Percentiles rank a stretch among this genome's conserved stretches.
Conservation (phyloP, 2,113 vertebrate genomes). For the Peucedramus taeniatus region DNA sequence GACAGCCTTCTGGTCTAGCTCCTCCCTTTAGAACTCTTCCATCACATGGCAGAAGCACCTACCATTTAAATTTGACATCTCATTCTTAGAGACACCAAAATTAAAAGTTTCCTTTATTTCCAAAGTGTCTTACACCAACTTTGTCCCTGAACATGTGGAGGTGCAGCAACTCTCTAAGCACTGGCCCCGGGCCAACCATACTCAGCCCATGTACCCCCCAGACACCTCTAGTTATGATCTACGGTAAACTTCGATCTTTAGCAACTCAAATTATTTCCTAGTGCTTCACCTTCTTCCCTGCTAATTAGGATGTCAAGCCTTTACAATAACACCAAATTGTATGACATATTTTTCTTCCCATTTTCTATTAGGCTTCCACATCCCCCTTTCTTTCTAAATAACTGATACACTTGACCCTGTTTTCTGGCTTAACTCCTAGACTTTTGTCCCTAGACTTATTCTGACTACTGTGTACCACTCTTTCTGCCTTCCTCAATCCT, state of each 20-base stretch:
- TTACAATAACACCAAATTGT: background rate
- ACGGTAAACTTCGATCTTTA: background rate
- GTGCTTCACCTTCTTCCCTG: background rate
- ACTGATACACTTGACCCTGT: background rate
- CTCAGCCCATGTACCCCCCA: background rate
- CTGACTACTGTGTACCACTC: background rate
- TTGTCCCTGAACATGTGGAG: rapidly evolving
- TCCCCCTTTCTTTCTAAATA: background rate
- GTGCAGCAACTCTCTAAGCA: rapidly evolving
- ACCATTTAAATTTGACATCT: background rate
- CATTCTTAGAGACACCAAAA: background rate
- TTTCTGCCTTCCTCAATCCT: background rate
- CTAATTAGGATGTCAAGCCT: background rate
- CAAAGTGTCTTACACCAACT: background rate
- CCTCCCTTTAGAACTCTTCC: background rate
- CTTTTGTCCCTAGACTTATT: background rate
- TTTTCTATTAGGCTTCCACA: background rate
- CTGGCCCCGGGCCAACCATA: background rate
- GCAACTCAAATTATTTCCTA: background rate
- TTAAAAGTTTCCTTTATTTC: background rate
- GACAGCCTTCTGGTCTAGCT: background rate
- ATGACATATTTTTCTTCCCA: background rate
- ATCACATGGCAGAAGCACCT: background rate
- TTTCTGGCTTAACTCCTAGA: background rate
- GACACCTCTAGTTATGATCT: background rate